Percentiles rank a stretch among this genome's conserved stretches.
Evolutionary conservation across 2,888 invertebrate species (phyloP).

Genomic region (Dynastes tityus): DNA sequence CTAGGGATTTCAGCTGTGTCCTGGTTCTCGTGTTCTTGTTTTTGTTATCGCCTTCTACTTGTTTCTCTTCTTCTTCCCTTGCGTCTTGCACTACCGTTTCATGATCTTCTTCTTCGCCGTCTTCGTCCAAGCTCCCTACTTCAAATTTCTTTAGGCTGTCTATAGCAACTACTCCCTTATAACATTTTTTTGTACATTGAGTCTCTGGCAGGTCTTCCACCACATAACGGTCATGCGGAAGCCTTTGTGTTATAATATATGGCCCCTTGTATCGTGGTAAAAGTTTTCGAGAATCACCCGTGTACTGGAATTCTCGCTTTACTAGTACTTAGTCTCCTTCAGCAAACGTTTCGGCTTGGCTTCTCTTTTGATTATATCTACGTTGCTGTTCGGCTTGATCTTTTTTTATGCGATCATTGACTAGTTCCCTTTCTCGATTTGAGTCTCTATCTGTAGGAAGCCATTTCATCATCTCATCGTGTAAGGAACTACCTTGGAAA

Average conservation of each 20-base stretch:
- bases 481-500: no score
- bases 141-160: not conserved
- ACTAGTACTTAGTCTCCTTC: slow-evolving; percentile 9
- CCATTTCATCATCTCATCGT: no score
- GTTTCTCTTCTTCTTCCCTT: not conserved
- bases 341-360: slow-evolving; percentile 2
- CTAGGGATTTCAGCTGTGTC: no score
- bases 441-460: no score
- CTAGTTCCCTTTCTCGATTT: no score
- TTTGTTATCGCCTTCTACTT: slow-evolving; percentile 1
- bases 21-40: not conserved
- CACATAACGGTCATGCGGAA: not conserved
- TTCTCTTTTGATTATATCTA: slow-evolving; percentile 10
- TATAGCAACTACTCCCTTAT: no score
- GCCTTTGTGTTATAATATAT: not conserved
- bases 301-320: slow-evolving; percentile 5
- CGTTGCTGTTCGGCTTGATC: slow-evolving; percentile 1
- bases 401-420: not conserved
- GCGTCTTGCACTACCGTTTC: not conserved
- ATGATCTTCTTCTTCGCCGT: not conserved
- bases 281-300: slow-evolving; percentile 6
- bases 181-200: not conserved
- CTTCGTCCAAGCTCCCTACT: not conserved
- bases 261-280: no score
- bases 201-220: slow-evolving; percentile 14